phyloP scores from a whole-genome alignment of 2,113 vertebrate species.

The Chaetura pelagica region DNA sequence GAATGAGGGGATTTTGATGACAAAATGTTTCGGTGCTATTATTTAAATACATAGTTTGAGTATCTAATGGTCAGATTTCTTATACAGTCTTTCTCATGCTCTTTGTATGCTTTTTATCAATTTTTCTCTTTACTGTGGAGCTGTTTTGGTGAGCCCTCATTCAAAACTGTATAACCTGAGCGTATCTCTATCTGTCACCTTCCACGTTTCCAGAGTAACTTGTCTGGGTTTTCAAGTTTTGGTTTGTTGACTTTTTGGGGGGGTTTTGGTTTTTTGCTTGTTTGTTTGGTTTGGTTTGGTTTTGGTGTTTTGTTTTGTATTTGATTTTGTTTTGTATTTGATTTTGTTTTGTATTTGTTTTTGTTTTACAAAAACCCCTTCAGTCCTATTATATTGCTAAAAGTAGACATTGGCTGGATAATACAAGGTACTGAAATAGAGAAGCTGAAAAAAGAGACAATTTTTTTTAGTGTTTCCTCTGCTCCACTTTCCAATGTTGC shows the following conservation, averaged over 20 bases:
- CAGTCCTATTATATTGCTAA: background rate
- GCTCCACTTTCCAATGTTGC: background rate
- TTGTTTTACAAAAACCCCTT: background rate
- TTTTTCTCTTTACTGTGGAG: background rate
- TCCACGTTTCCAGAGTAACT: background rate
- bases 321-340: no score
- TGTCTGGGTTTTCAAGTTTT: background rate
- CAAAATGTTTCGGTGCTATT: background rate
- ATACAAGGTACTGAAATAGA: background rate
- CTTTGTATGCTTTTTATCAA: background rate
- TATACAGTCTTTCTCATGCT: rapidly evolving
- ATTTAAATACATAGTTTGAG: background rate
- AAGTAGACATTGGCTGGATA: background rate
- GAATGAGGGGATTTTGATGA: background rate
- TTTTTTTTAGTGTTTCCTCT: background rate
- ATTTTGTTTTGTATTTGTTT: no score
- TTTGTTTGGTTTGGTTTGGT: no score
- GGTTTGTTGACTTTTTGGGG: no score
- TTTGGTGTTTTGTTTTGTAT: no score
- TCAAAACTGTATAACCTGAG: rapidly evolving
- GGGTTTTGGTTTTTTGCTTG: no score
- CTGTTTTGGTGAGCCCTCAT: background rate
- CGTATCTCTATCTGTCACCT: background rate
- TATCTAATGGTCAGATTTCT: background rate
- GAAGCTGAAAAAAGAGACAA: background rate